A percentile compares a stretch with the other conserved stretches of the same genome.
These are phyloP conservation scores for Streblospio benedicti DNA, from an alignment of 1,140 invertebrate genomes.

Conservation along the genomic window DNA sequence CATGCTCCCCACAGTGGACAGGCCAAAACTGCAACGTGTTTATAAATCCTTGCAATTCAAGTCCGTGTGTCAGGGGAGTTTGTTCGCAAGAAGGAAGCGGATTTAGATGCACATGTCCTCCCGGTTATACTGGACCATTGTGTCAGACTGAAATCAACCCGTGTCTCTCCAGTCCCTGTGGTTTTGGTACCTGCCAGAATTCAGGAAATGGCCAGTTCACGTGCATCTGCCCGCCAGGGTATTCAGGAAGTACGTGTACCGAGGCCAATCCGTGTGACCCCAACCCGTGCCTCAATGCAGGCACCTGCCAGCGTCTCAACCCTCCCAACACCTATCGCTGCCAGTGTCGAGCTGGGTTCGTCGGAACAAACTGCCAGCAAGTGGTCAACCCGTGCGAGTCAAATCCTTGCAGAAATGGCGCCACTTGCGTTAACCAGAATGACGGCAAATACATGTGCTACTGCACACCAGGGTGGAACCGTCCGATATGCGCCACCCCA, in stretches of 20 bases:
- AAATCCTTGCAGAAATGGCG: not conserved
- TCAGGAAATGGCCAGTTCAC: not conserved
- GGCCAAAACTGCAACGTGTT: conserved; percentile 30
- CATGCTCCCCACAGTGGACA: conserved; percentile 34
- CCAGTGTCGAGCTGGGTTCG: conserved; percentile 33
- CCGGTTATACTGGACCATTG: conserved; percentile 2
- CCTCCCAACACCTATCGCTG: conserved; percentile 27
- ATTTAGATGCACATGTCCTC: not conserved
- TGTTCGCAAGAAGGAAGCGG: not conserved
- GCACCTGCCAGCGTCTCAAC: conserved; percentile 1
- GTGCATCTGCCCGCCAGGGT: not conserved
- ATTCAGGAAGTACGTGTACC: not conserved
- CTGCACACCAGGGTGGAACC: no score
- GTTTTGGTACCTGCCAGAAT: not conserved
- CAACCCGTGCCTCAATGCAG: not conserved
- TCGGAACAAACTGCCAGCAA: conserved; percentile 25
- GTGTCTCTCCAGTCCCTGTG: not conserved
- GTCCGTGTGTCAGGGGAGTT: conserved; percentile 78
- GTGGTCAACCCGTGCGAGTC: not conserved
- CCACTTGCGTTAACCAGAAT: not conserved
- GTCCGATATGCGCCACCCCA: not conserved
- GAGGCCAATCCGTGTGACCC: not conserved
- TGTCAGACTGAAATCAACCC: not conserved
- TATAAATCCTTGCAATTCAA: conserved; percentile 48
- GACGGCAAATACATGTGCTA: not conserved